Conservation (phyloP, 2,888 invertebrate genomes). For the Dione vanillae region DNA sequence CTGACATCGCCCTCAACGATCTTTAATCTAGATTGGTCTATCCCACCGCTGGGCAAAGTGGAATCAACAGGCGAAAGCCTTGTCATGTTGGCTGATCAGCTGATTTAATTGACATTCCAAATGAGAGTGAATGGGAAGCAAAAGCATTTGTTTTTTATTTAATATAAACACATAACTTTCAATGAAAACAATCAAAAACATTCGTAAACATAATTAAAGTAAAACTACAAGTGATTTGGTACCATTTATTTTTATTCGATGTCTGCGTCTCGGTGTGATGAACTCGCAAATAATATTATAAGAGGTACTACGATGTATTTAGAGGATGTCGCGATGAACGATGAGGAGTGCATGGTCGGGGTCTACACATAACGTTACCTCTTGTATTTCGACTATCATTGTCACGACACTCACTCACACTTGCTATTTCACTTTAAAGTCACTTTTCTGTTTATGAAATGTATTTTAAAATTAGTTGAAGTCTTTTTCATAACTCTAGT, state of each 20-base stretch:
- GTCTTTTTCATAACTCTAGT: constrained; percentile 40
- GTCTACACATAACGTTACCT: constrained; percentile 62
- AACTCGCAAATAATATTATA: constrained; percentile 41
- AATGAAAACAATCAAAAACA: background rate
- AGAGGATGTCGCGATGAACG: constrained; percentile 43
- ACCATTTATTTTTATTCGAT: constrained; percentile 27
- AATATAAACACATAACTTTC: background rate
- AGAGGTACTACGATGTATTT: constrained; percentile 38
- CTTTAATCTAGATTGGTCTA: constrained; percentile 74
- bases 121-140: constrained; percentile 26
- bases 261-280: constrained; percentile 31
- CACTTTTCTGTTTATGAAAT: constrained; percentile 48
- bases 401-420: constrained; percentile 58
- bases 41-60: constrained; percentile 53
- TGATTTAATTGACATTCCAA: constrained; percentile 39
- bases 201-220: constrained; percentile 27
- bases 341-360: constrained; percentile 43
- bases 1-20: constrained; percentile 82
- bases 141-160: constrained; percentile 23
- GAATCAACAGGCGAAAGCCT: constrained; percentile 45
- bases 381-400: constrained; percentile 82
- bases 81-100: constrained; percentile 35
- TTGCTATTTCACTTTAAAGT: constrained; percentile 45
- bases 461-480: constrained; percentile 40
- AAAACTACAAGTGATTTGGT: constrained; percentile 25